Evolutionary conservation across 30 jellyfish, hydroid and myxozoan species (phyloP).

Genomic region (Hydractinia echinata): DNA sequence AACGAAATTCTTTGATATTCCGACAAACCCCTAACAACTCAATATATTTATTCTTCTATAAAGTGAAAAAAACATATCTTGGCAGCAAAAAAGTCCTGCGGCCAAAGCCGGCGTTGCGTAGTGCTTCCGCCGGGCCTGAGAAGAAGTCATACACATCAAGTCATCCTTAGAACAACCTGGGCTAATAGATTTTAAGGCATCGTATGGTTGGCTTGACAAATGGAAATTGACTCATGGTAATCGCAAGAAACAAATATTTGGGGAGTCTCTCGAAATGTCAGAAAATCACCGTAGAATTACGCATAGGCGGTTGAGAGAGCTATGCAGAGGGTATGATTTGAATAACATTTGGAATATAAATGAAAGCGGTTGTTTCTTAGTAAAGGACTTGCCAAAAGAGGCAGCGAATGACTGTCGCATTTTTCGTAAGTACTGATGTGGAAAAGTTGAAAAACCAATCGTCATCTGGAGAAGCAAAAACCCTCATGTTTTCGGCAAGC

Average conservation of each 20-base stretch:
- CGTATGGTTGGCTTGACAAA: constrained; percentile 35
- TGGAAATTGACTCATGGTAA: constrained; percentile 31
- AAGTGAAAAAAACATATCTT: too few species aligned
- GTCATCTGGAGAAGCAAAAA: background rate
- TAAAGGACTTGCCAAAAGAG: background rate
- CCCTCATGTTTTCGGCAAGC: background rate
- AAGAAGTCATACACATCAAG: constrained; percentile 41
- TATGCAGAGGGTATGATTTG: constrained; percentile 21
- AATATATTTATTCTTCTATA: too few species aligned
- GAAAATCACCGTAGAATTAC: constrained; percentile 16
- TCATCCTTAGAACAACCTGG: background rate
- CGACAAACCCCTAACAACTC: too few species aligned
- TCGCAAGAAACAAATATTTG: constrained; percentile 34
- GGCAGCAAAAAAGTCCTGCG: too few species aligned
- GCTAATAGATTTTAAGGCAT: constrained; percentile 35
- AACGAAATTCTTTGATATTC: too few species aligned
- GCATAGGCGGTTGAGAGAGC: constrained; percentile 41
- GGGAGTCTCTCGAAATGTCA: constrained; percentile 35
- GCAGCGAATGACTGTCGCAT: constrained; percentile 32
- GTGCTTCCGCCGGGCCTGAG: too few species aligned
- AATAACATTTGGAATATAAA: constrained; percentile 24
- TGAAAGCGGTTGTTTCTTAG: constrained; percentile 38
- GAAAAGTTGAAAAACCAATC: background rate
- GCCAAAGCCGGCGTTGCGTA: too few species aligned
- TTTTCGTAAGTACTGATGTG: constrained; percentile 33